These are phyloP conservation scores for Cephus rjabovi DNA, from an alignment of 2,888 invertebrate genomes.

Conservation along the genomic window DNA sequence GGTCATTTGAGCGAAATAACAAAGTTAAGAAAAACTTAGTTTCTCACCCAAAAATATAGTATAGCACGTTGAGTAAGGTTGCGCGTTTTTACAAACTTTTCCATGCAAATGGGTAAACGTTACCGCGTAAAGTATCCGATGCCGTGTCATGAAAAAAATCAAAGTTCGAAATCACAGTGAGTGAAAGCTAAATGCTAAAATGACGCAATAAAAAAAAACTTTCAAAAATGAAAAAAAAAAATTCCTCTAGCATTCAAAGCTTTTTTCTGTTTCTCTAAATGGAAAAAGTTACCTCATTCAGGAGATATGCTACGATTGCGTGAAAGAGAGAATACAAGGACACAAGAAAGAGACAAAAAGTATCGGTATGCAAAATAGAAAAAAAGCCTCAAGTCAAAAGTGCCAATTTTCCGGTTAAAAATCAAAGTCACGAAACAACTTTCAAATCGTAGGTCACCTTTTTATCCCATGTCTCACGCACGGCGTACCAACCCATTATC, in stretches of 20 bases:
- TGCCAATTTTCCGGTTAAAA: too few relatives aligned
- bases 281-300: too few relatives aligned
- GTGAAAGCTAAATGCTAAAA: background rate
- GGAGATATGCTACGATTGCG: too few relatives aligned
- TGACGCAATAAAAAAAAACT: background rate
- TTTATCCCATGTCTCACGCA: too few relatives aligned
- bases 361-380: too few relatives aligned
- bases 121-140: background rate
- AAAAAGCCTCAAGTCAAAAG: too few relatives aligned
- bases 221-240: background rate
- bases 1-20: background rate
- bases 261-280: background rate
- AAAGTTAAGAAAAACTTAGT: slow-evolving; percentile 27
- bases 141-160: background rate
- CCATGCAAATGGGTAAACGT: slow-evolving; percentile 18
- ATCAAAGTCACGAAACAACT: too few relatives aligned
- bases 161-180: background rate
- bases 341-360: too few relatives aligned
- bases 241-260: background rate
- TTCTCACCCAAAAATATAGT: slow-evolving; percentile 10
- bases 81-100: slow-evolving; percentile 22
- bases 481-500: too few relatives aligned
- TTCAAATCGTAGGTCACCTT: too few relatives aligned
- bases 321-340: too few relatives aligned
- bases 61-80: slow-evolving; percentile 23